Evolutionary conservation across 2,113 vertebrate species (phyloP).

Genomic region (Butorides virescens): DNA sequence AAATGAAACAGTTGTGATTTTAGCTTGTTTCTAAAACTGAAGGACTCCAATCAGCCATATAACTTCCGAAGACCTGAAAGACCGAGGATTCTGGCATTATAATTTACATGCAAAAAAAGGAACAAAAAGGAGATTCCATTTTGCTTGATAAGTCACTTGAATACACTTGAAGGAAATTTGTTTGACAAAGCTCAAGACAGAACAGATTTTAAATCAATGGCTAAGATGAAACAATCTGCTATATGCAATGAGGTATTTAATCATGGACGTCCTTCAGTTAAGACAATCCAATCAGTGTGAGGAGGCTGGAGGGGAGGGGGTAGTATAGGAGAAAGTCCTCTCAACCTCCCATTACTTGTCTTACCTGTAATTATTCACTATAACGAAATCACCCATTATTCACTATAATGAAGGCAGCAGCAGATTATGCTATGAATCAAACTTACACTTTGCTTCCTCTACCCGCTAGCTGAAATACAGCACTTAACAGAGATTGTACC

Average conservation of each 20-base stretch:
- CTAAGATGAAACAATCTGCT: neutral
- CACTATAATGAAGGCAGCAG: neutral
- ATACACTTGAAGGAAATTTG: neutral
- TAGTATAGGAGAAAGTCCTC: neutral
- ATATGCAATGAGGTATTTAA: neutral
- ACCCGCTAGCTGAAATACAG: neutral
- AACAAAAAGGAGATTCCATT: neutral
- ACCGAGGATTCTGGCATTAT: neutral
- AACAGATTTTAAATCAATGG: neutral
- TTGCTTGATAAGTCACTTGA: neutral
- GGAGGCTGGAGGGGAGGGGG: neutral
- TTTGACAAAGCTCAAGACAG: neutral
- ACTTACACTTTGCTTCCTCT: neutral
- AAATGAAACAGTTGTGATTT: neutral
- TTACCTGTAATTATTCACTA: neutral
- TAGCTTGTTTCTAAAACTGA: neutral
- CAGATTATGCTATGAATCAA: neutral
- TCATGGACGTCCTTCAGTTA: neutral
- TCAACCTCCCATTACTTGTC: neutral
- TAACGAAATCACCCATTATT: neutral
- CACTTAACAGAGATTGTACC: neutral
- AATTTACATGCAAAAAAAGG: neutral
- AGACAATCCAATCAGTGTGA: neutral
- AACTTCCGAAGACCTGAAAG: neutral
- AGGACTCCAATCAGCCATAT: neutral